Evolutionary conservation across 2,113 vertebrate species (phyloP).

Genomic region (Semicossyphus pulcher): DNA sequence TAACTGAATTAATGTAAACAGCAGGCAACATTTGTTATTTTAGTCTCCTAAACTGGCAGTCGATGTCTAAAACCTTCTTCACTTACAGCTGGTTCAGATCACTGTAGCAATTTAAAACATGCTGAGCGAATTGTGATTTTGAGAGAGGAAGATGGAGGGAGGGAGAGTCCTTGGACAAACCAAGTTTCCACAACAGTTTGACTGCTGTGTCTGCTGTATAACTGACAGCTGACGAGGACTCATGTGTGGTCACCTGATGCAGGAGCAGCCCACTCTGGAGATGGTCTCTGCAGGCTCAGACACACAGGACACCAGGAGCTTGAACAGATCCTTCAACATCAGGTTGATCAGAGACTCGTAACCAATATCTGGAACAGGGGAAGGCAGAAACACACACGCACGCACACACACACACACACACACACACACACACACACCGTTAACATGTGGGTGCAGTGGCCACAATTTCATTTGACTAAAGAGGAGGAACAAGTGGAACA

Average conservation of each 20-base stretch:
- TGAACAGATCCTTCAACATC: constrained; percentile 97
- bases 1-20: too few species aligned
- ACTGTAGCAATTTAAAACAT: too few species aligned
- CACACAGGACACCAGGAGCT: constrained; percentile 93
- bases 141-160: too few species aligned
- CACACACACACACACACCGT: background rate
- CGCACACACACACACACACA: constrained; percentile 9
- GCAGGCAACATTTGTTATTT: too few species aligned
- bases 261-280: constrained; percentile 98
- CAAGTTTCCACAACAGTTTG: too few species aligned
- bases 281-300: constrained; percentile 96
- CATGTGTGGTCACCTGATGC: constrained; percentile 88
- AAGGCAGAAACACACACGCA: background rate
- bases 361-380: constrained; percentile 85
- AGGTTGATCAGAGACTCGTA: constrained; percentile 95
- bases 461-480: constrained; percentile 2
- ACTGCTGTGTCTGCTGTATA: too few species aligned
- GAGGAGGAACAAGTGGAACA: constrained; percentile 10
- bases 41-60: too few species aligned
- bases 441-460: background rate
- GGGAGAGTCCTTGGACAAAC: too few species aligned
- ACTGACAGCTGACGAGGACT: too few species aligned
- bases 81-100: too few species aligned
- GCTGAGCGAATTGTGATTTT: too few species aligned
- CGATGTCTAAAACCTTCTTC: too few species aligned